phyloP scores from a whole-genome alignment of 2,888 invertebrate genomes.

The Helobdella robusta region DNA sequence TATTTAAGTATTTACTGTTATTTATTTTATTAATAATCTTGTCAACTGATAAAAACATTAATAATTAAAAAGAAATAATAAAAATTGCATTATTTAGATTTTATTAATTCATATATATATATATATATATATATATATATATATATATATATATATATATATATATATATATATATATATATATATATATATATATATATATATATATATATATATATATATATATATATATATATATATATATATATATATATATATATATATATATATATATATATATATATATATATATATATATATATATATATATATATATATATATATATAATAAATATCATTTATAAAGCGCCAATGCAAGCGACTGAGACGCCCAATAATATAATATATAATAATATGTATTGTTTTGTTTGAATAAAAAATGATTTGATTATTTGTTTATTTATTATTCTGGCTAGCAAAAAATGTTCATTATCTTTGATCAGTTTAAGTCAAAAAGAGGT shows the following conservation, averaged over 20 bases:
- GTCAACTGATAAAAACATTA: no score
- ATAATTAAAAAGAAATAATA: neutral
- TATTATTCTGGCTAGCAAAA: no score
- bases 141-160: constrained; percentile 1
- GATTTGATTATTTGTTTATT: no score
- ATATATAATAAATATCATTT: neutral
- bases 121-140: constrained; percentile 1
- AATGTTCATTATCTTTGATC: no score
- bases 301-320: constrained; percentile 1
- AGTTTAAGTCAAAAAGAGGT: no score
- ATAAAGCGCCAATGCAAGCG: neutral
- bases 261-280: constrained; percentile 1
- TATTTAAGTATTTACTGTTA: no score
- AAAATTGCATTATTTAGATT: neutral
- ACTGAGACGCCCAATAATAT: neutral
- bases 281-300: constrained; percentile 1
- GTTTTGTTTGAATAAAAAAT: neutral
- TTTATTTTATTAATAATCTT: no score
- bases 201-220: neutral
- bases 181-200: constrained; percentile 1
- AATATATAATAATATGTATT: neutral
- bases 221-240: constrained; percentile 1
- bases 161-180: constrained; percentile 1
- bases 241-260: constrained; percentile 1
- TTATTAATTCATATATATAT: neutral